Percentiles rank a stretch among this genome's conserved stretches.
Conservation (phyloP, 37 sponge, comb jelly and placozoan species). For the Amphimedon queenslandica region DNA sequence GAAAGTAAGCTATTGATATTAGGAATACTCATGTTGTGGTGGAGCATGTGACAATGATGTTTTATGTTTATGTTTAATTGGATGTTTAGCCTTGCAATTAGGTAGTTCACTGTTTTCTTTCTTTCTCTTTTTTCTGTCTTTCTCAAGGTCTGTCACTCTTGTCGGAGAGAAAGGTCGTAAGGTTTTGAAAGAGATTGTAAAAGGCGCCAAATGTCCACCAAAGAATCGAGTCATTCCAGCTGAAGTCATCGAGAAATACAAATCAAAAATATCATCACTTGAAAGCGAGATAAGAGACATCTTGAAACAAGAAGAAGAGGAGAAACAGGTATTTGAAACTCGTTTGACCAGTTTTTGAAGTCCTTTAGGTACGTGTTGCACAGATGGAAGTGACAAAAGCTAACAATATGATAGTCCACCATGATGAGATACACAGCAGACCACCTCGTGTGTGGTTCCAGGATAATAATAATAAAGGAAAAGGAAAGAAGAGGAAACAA, state of each 20-base stretch:
- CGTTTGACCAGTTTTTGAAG: not conserved
- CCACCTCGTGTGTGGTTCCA: conserved; percentile 86
- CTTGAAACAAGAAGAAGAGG: conserved; percentile 93
- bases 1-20: conserved; percentile 64
- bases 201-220: conserved; percentile 75
- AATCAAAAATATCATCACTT: conserved; percentile 53
- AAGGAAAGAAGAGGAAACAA: conserved; percentile 20
- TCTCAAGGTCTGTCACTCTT: conserved; percentile 75
- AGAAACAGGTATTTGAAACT: conserved; percentile 62
- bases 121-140: not conserved
- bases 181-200: conserved; percentile 89
- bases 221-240: conserved; percentile 87
- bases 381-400: conserved; percentile 98
- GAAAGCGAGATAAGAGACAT: conserved; percentile 72
- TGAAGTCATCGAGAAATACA: conserved; percentile 75
- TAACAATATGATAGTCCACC: conserved; percentile 88
- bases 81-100: no score
- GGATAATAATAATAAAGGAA: conserved; percentile 4
- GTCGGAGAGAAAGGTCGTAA: conserved; percentile 95
- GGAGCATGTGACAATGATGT: not conserved
- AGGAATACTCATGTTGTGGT: no score
- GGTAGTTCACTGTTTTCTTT: no score
- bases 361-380: conserved; percentile 57
- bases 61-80: not conserved
- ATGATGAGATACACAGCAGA: conserved; percentile 88